Base-by-base conservation (phyloP, 2,888 invertebrate species). In the Fragum sueziense region DNA sequence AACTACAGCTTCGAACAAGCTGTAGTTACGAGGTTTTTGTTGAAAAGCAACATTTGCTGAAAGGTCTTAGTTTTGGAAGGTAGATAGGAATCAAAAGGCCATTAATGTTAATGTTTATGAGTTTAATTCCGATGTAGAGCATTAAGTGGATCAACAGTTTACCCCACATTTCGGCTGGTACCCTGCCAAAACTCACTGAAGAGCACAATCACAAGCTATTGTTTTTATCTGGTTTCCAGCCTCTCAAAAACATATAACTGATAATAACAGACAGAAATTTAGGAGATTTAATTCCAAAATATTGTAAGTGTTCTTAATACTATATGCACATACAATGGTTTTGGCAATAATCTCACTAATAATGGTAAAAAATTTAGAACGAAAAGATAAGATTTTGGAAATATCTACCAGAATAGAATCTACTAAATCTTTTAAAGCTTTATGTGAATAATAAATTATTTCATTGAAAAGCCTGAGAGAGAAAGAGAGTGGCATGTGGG, bases 101-200 rank as follows among this genome's bases (percentile, higher is more conserved):
- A 65, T 65, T 65, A 65, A 65, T 65, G 41, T 41, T 65, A 65
- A 65, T 37, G 41, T 41, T 65, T 65, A 41, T 41, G 47, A 37
- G 33, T 34, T 65, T 25, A 41, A 65, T 65, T 41, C 65, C 65
- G 41, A 33, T 41, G 47, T 41, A 65, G 22, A 65, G 27, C 65
- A 65, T 25, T n/a, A 65, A 41, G n/a, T 65, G 41, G 65, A 65
- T 65, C 65, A 65, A 65, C 65, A 37, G 27, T 65, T 37, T 65
- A 41, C 37, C 41, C 47, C 47, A 47, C 57, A 57, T 27, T 11
- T 34, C 27, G 27, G n/a, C 9, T 65, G 65, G 65, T 65, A 34
- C 25, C 41, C 65, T 41, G 65, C 65, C 65, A 65, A 65, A 17
- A 41, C n/a, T 33, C 61, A 33, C n/a, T 31, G 61, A 11, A 61